A percentile compares a stretch with the other conserved stretches of the same genome.
Evolutionary conservation across 2,113 vertebrate species (phyloP).

Genomic region (Calyptomena viridis): DNA sequence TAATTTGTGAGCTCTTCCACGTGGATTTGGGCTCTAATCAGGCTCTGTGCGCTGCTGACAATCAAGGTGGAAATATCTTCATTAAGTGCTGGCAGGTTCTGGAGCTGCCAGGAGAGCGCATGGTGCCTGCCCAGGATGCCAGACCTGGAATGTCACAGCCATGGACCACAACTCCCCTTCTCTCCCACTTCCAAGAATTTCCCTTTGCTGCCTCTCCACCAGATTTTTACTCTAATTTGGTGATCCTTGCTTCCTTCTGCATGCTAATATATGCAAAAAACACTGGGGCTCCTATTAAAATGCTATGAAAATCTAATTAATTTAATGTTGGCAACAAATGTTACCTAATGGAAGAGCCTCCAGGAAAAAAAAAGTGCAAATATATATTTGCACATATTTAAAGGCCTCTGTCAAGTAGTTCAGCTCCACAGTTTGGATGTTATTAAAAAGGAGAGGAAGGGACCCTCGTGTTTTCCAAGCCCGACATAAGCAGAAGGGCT

Average conservation of each 20-base stretch:
- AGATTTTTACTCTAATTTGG: slow-evolving; percentile 24
- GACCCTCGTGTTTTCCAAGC: neutral
- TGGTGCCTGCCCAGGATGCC: neutral
- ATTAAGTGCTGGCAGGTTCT: neutral
- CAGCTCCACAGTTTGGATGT: slow-evolving; percentile 41
- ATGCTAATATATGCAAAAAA: slow-evolving; percentile 49
- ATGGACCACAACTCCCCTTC: neutral
- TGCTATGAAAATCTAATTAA: slow-evolving; percentile 65
- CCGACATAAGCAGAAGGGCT: neutral
- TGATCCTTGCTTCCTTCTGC: neutral
- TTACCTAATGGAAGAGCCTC: slow-evolving; percentile 61
- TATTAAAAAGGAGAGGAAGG: slow-evolving; percentile 60
- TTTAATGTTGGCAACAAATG: slow-evolving; percentile 65
- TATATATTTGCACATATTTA: slow-evolving; percentile 69
- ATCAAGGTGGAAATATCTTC: slow-evolving; percentile 38
- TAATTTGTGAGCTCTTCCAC: slow-evolving; percentile 62
- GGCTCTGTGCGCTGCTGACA: neutral
- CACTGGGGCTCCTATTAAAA: slow-evolving; percentile 61
- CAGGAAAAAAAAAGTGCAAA: slow-evolving; percentile 20
- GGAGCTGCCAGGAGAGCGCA: neutral
- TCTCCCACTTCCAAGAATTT: neutral
- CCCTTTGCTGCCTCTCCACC: neutral
- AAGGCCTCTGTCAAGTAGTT: slow-evolving; percentile 58
- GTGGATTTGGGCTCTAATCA: slow-evolving; percentile 61
- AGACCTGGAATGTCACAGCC: neutral